phyloP scores from a whole-genome alignment of 2,797 vertebrate species.

The Benthosema pterotum region DNA sequence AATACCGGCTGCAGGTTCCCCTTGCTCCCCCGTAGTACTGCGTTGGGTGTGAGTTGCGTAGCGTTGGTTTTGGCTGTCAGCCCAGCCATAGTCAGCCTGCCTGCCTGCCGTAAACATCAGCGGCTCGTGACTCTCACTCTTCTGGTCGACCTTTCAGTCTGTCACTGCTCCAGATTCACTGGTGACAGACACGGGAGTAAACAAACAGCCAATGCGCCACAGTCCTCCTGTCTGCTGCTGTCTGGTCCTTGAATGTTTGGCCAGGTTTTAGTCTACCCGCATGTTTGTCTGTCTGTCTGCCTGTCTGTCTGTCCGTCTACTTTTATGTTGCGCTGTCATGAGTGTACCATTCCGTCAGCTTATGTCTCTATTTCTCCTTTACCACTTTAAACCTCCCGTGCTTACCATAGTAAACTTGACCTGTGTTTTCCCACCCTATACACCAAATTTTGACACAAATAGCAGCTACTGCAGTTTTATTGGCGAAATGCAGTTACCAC shows the following conservation, averaged over 20 bases:
- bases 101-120: slow-evolving; percentile 59
- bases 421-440: too few species aligned
- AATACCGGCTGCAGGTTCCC: too few species aligned
- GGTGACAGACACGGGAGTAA: slow-evolving; percentile 28
- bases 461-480: too few species aligned
- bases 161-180: slow-evolving; percentile 21
- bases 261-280: slow-evolving; percentile 1
- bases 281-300: too few species aligned
- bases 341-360: too few species aligned
- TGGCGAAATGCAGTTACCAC: too few species aligned
- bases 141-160: slow-evolving; percentile 24
- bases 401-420: too few species aligned
- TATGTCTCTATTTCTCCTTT: too few species aligned
- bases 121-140: slow-evolving; percentile 49
- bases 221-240: slow-evolving; percentile 14
- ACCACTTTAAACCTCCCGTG: too few species aligned
- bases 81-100: slow-evolving; percentile 55
- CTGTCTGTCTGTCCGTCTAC: too few species aligned
- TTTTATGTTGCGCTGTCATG: too few species aligned
- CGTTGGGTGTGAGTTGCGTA: slow-evolving; percentile 20
- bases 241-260: slow-evolving; percentile 7
- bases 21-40: background rate
- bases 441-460: too few species aligned
- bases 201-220: slow-evolving; percentile 21
- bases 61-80: slow-evolving; percentile 55